Base-by-base conservation (phyloP, 92 coral and sea anemone species). In the Porites cylindrica region DNA sequence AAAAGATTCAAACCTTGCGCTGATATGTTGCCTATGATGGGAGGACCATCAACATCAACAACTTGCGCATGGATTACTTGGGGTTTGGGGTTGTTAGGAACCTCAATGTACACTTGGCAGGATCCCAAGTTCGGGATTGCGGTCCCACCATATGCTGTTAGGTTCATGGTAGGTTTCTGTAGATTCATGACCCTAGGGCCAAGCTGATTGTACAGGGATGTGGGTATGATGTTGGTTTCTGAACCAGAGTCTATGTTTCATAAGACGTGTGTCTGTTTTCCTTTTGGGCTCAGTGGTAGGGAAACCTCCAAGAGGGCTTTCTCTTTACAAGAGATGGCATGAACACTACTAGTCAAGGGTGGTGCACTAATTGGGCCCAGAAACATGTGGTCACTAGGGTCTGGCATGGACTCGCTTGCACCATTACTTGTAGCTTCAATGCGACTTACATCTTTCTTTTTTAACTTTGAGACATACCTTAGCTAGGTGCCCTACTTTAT, bases 241-340 rank as follows among this genome's bases (percentile, higher is more conserved):
- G 93, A 87, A 65, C 90, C 87, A 61, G 90, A 90, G 90, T 85
- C 93, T 85, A 85, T 69, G 58, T 89, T 90, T 47, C 92, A 76
- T 20, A 75, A 2, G 53, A 77, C 71, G 7, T 17, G 62, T 66
- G 75, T 79, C 56, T 85, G 87, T 16, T 67, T 62, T n/a, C 83
- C 90, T 38, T 32, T 23, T 13, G 79, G 79, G 20, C 64, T 78
- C 13, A 85, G 29, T 58, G 90, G 9, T 13, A 90, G 9, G 61
- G 79, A 70, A 20, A 83, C 70, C 23, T 61, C 61, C 14, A 84
- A 68, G 20, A 79, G 76, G 29, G 93, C 90, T 53, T 90, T 90
- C 26, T 84, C 77, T 79, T 84, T 84, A 68, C 81, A 78, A 1
- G 89, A 38, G 4, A 85, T 52, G 1, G 74, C 58, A 32, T 90